Evolutionary conservation across 2,797 vertebrate genomes (phyloP).

Genomic region (Lagodon rhomboides): DNA sequence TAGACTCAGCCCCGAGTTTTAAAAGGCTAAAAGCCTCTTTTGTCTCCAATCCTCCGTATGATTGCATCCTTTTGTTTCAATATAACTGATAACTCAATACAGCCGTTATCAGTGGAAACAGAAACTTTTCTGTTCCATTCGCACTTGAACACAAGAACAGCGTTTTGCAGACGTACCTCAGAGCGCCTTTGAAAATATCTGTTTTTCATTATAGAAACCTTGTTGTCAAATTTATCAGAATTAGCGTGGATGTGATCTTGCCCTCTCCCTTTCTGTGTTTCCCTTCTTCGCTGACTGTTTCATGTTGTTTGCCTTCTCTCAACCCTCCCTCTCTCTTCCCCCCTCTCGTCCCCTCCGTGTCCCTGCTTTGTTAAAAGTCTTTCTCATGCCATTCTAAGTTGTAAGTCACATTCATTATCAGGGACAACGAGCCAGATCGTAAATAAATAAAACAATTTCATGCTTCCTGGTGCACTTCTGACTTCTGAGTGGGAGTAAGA

Average conservation of each 20-base stretch:
- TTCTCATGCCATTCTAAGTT: slow-evolving; percentile 59
- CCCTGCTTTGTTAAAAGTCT: slow-evolving; percentile 65
- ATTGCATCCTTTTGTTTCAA: neutral
- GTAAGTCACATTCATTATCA: slow-evolving; percentile 76
- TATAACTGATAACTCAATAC: slow-evolving; percentile 7
- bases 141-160: neutral
- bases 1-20: no score
- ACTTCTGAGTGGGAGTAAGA: slow-evolving; percentile 72
- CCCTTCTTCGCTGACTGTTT: neutral
- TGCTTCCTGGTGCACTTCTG: slow-evolving; percentile 75
- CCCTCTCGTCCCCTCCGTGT: slow-evolving; percentile 32
- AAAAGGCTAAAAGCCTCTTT: neutral
- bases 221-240: slow-evolving; percentile 6
- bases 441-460: slow-evolving; percentile 85
- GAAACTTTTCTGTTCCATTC: neutral
- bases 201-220: neutral
- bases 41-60: neutral
- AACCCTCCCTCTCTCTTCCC: neutral
- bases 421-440: slow-evolving; percentile 75
- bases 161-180: neutral
- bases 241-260: neutral
- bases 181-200: neutral
- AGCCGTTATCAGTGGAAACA: slow-evolving; percentile 2
- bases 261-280: neutral
- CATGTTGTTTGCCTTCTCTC: slow-evolving; percentile 9